Evolutionary conservation across 53 echinoderm and acorn worm genomes (phyloP), one percentile per base, ranked within the genome.

Genomic region (Paracentrotus lividus): DNA sequence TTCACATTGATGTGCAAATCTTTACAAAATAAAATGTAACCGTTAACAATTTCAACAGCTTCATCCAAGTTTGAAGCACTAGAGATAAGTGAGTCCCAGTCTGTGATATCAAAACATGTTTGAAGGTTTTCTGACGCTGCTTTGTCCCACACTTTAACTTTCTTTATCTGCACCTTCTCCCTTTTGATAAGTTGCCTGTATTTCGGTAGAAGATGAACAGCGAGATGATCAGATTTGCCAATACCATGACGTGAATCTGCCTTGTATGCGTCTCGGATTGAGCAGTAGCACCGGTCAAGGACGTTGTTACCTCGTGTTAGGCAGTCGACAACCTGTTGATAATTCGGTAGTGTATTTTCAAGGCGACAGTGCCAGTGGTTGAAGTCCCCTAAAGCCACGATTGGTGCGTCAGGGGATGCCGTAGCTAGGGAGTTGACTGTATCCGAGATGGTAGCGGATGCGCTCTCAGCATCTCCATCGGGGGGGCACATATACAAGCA

Each of bases 401-500:
- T 84, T 7, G 85, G 91, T 52, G 86, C 86, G 86, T 86, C 86
- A n/a, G 86, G 55, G 86, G 55, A 86, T 86, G 56, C 24, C 55
- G 59, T 78, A 42, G 44, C 91, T 56, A 94, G 23, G 42, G 59
- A 84, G 64, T 91, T 40, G 29, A 94, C 91, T 40, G 2, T 55
- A 8, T 94, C 91, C 33, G 29, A 34, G 29, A 94, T 91, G n/a
- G 78, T 45, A 13, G 23, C 33, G 15, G 91, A 52, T 47, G 94
- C 94, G 32, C 32, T 51, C 14, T 92, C 85, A 21, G 21, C 84
- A 81, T 94, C 78, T 65, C 57, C 85, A 55, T 94, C 86, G 29
- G 94, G 94, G 27, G 94, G 64, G 42, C n/a, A 94, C 36, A 61
- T 94, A 94, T 10, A 94, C 88, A 4, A 92, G 91, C 24, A 94